Base-by-base conservation (phyloP, 1,140 invertebrate genomes). In the Drosophila subobscura region DNA sequence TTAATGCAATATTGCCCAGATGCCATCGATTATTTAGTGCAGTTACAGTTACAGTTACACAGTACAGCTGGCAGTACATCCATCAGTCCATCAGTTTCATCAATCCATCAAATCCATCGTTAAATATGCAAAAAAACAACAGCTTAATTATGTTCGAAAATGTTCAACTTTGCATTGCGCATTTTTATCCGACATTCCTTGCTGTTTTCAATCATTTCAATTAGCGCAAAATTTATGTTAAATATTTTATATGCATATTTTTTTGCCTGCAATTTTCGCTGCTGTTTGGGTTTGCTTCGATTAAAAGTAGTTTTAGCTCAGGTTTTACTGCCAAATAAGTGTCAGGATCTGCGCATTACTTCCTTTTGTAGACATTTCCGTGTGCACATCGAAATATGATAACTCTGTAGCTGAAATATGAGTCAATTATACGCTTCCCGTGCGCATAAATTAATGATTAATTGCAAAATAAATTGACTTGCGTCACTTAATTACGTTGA, bases 401-500 rank as follows among this genome's bases (percentile, higher is more conserved):
- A 41, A 46, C 55, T 52, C 65, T 68, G 60, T 61, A 56, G 40
- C 52, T 86, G 83, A 88, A 83, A 88, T 88, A 88, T 83, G 83
- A 88, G 83, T 81, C 78, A 86, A 88, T 86, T 86, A 88, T 86
- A 78, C 16, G 16, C 66, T 88, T 88, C 75, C 25, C 78, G 83
- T 79, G 81, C 83, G 83, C 83, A 88, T 86, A 79, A 90, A 90
- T 90, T 90, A 79, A 90, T 90, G 86, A 90, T 90, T 88, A 90
- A 90, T 90, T 90, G 86, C 75, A 88, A 90, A 90, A 90, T 86
- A 90, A 90, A 90, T 90, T 90, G 86, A 86, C 81, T 90, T 90
- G 81, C 81, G 86, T 83, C 81, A 83, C 81, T 86, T 86, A 83
- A 90, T 88, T 83, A 77, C 76, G 56, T 73, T 46, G 57, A 20